phyloP scores from a whole-genome alignment of 2,113 vertebrate species.

The Cepphus grylle region DNA sequence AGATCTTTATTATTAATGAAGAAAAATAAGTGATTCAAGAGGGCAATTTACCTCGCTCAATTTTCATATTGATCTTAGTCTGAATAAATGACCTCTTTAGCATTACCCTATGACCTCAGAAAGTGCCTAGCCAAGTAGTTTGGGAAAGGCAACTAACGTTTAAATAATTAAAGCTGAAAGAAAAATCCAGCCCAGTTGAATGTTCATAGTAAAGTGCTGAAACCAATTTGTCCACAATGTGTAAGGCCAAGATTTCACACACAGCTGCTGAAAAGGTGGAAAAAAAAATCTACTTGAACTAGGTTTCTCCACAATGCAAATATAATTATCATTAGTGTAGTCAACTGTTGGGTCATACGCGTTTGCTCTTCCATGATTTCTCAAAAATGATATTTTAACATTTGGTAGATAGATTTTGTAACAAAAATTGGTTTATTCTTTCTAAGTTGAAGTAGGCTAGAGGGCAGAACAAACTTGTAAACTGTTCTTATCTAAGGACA shows the following conservation, averaged over 20 bases:
- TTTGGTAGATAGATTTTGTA: background rate
- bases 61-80: background rate
- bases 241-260: background rate
- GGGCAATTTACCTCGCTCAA: background rate
- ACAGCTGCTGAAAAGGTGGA: background rate
- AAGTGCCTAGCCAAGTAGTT: background rate
- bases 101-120: background rate
- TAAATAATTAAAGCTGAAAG: background rate
- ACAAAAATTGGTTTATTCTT: background rate
- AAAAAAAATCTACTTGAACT: background rate
- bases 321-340: background rate
- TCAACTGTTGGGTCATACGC: background rate
- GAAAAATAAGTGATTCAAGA: background rate
- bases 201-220: background rate
- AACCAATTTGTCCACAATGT: background rate
- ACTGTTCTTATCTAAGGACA: background rate
- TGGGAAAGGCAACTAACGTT: background rate
- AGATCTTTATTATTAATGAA: background rate
- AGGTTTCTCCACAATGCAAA: background rate
- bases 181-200: background rate
- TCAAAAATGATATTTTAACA: background rate
- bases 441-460: background rate
- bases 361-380: background rate
- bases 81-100: background rate
- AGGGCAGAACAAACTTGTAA: background rate